Evolutionary conservation across 2,888 invertebrate genomes (phyloP).

Genomic region (Dyspetes luteomarginatus): DNA sequence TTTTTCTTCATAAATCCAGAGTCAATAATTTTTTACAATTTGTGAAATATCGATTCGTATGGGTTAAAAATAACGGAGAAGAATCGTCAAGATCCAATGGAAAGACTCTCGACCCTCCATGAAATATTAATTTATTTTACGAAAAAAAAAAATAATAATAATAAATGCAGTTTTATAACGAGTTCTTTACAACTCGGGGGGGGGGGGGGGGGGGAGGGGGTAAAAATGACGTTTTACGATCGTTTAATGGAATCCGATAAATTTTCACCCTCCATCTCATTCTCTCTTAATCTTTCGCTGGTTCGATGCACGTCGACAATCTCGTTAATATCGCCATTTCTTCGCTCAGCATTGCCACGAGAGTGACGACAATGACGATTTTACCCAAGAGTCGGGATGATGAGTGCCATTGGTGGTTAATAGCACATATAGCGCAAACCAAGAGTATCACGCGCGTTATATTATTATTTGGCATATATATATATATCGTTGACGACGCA

Average conservation of each 20-base stretch:
- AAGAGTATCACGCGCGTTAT: conserved; percentile 24
- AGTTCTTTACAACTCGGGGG: conserved; percentile 7
- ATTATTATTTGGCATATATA: neutral
- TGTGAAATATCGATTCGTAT: neutral
- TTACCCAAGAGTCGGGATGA: conserved; percentile 40
- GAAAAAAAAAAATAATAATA: neutral
- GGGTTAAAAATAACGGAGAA: neutral
- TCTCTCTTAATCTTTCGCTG: neutral
- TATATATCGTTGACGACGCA: conserved; percentile 12
- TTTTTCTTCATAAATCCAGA: neutral
- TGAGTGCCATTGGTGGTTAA: conserved; percentile 44
- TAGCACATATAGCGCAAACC: conserved; percentile 32
- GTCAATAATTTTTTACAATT: neutral
- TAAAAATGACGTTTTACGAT: conserved; percentile 39
- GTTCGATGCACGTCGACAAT: conserved; percentile 57
- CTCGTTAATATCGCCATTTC: conserved; percentile 70
- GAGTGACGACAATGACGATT: conserved; percentile 41
- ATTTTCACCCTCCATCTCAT: conserved; percentile 20
- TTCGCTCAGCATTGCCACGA: conserved; percentile 49
- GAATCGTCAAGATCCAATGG: neutral
- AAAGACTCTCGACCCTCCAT: neutral
- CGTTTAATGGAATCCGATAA: conserved; percentile 53
- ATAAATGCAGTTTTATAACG: no score
- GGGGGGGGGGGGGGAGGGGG: neutral
- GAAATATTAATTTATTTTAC: conserved; percentile 3